phyloP scores from a whole-genome alignment of 2,113 vertebrate species.

The Vidua macroura region DNA sequence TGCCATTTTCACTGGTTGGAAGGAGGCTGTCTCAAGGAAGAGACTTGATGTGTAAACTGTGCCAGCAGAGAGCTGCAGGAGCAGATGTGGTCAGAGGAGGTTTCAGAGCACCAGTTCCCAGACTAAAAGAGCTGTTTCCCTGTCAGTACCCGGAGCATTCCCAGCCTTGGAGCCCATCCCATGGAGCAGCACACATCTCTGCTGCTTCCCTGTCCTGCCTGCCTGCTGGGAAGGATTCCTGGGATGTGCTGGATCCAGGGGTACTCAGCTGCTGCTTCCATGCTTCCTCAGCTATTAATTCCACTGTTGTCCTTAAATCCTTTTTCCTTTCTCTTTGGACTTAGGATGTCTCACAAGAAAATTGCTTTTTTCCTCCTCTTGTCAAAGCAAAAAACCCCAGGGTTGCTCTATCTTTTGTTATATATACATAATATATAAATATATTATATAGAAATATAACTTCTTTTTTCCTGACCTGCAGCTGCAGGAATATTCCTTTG shows the following conservation, averaged over 20 bases:
- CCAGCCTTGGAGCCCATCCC: neutral
- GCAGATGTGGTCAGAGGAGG: neutral
- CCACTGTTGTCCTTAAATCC: neutral
- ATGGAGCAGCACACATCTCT: neutral
- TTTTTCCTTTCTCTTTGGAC: neutral
- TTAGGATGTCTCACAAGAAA: neutral
- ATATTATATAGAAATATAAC: neutral
- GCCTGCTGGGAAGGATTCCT: slow-evolving; percentile 23
- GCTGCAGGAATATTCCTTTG: neutral
- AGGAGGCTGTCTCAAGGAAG: neutral
- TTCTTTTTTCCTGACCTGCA: neutral
- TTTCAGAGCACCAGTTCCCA: neutral
- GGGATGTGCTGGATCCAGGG: neutral
- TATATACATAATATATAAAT: neutral
- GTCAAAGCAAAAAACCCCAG: neutral
- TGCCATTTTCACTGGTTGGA: neutral
- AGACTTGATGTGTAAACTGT: neutral
- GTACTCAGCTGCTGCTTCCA: neutral
- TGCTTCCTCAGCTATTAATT: neutral
- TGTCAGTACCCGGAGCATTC: neutral
- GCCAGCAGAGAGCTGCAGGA: neutral
- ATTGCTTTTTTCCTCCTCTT: neutral
- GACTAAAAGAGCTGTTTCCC: neutral
- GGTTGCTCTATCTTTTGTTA: neutral
- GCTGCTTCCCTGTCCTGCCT: slow-evolving; percentile 5